Evolutionary conservation across 2,797 vertebrate genomes (phyloP), one percentile per base, ranked within the genome.

Genomic region (Enteromius thamalakanensis): DNA sequence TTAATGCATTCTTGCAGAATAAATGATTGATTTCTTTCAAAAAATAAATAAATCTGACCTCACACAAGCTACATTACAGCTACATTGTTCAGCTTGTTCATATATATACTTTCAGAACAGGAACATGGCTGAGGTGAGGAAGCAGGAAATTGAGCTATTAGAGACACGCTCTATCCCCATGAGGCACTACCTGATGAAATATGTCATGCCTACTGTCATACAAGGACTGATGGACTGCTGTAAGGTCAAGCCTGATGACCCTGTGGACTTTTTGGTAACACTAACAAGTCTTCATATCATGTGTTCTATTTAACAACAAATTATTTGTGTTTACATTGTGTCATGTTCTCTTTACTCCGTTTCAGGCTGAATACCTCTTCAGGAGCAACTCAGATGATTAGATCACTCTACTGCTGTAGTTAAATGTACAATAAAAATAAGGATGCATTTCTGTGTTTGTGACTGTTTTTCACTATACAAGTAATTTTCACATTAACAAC

Each of bases 351-450:
- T 79, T 80, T 89, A 83, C 87, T 86, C 88, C 83, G 83, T 89
- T 91, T 3, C 83, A 99, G 98, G 97, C 97, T 82, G 97, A 99
- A 84, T 94, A 96, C 92, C 95, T 99, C 76, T 95, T 98, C 86
- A 94, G 90, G 89, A 94, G 94, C 87, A 96, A 92, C 76, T 90
- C 93, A 11, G 87, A 94, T 67, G 89, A 90, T 0, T 89, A 95
- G 80, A 93, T n/a, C 26, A 26, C 11, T 6, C 11, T 69, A 32
- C 23, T 49, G 3, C 69, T 26, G 37, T 34, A 14, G 21, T 34
- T 55, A 14, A 6, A 77, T 42, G 0, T 45, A 21, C 17, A 62
- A 64, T 77, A 45, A 11, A 71, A 34, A 34, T 14, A 60, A 42
- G 19, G 6, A 2, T 64, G 37, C 4, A 3, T 62, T 23, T 34